Evolutionary conservation across 2,888 invertebrate genomes (phyloP).

Genomic region (Sesia apiformis): DNA sequence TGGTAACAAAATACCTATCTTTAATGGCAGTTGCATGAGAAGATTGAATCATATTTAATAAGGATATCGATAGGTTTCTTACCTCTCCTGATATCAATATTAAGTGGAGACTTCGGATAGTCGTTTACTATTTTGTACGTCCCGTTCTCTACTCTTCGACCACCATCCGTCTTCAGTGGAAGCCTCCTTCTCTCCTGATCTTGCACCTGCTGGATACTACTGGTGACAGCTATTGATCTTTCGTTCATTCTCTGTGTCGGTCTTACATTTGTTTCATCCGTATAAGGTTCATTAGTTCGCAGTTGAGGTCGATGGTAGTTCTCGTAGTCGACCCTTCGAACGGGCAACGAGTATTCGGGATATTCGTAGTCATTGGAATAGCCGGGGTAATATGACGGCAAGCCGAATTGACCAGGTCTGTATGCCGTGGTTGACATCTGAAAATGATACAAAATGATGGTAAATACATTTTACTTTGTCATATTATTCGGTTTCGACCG

Average conservation of each 20-base stretch:
- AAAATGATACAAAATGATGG: background rate
- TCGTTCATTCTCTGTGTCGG: slow-evolving; percentile 1
- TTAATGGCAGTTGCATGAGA: no score
- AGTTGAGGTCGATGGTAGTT: background rate
- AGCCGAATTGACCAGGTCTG: slow-evolving; percentile 3
- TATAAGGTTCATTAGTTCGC: background rate
- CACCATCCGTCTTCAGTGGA: slow-evolving; percentile 1
- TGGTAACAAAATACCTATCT: no score
- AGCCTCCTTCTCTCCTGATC: slow-evolving; percentile 8
- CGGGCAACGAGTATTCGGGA: background rate
- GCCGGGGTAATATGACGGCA: background rate
- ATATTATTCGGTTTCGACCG: no score
- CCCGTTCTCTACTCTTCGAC: slow-evolving; percentile 13
- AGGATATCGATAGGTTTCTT: background rate
- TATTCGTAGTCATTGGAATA: background rate
- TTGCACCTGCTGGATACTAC: slow-evolving; percentile 10
- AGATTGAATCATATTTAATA: no score
- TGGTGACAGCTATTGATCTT: slow-evolving; percentile 7
- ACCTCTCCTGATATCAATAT: slow-evolving; percentile 4
- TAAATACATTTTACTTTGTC: no score
- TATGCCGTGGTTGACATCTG: slow-evolving; percentile 10
- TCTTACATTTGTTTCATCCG: background rate
- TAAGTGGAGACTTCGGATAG: background rate
- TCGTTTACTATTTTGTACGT: slow-evolving; percentile 17
- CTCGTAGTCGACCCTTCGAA: background rate